phyloP scores from a whole-genome alignment of 2,797 vertebrate species.

The Molossus alvarezi region DNA sequence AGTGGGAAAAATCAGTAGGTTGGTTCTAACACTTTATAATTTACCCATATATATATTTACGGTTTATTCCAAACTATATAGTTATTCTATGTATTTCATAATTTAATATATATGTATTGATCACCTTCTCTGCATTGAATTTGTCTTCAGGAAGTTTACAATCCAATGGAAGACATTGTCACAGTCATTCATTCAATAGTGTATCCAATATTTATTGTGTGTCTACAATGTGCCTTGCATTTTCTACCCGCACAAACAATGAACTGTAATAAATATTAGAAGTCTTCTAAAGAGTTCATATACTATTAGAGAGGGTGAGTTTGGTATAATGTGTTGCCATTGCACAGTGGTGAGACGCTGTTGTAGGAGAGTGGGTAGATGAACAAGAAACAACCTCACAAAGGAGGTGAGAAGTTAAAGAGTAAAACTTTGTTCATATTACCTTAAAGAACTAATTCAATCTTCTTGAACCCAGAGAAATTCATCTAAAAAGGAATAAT shows the following conservation, averaged over 20 bases:
- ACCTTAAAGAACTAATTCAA: background rate
- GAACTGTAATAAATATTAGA: background rate
- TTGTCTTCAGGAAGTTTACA: slow-evolving; percentile 21
- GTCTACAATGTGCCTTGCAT: background rate
- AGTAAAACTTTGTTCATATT: background rate
- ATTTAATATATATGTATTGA: background rate
- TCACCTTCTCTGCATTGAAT: background rate
- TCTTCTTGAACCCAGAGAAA: background rate
- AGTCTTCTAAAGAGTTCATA: background rate
- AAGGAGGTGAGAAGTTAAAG: background rate
- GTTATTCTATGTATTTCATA: background rate
- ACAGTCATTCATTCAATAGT: background rate
- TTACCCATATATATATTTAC: background rate
- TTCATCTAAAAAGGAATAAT: background rate
- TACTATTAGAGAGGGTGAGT: background rate
- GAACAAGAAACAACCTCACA: background rate
- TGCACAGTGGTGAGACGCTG: rapidly evolving
- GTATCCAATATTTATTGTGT: background rate
- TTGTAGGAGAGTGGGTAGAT: background rate
- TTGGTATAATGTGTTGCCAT: background rate
- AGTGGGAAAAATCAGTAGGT: background rate
- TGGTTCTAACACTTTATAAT: background rate
- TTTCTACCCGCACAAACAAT: background rate
- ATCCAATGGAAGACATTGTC: background rate
- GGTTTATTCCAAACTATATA: background rate